phyloP scores from a whole-genome alignment of 2,888 invertebrate genomes.

The Andricus quercusramuli region DNA sequence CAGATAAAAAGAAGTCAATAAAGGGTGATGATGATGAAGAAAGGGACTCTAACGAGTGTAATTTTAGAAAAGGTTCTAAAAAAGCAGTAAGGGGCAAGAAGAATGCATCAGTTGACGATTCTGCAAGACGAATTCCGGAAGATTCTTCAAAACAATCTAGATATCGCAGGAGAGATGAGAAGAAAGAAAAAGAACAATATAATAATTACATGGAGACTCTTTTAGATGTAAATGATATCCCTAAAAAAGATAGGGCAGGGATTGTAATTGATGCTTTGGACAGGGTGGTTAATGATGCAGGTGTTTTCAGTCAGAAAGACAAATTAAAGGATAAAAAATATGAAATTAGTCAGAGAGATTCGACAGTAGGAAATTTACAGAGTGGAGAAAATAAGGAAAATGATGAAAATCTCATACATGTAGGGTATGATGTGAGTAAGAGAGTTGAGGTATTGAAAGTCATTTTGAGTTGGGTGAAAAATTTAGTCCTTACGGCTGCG shows the following conservation, averaged over 20 bases:
- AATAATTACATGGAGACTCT: conserved; percentile 40
- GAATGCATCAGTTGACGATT: background rate
- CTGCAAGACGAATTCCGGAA: conserved; percentile 3
- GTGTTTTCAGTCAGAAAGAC: background rate
- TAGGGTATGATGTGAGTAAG: background rate
- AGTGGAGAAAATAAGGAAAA: background rate
- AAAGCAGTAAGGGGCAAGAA: background rate
- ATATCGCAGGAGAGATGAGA: conserved; percentile 1
- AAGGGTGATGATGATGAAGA: background rate
- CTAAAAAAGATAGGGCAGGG: conserved; percentile 51
- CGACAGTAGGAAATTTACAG: background rate
- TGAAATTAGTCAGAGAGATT: background rate
- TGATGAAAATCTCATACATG: background rate
- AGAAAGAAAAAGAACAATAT: conserved; percentile 42
- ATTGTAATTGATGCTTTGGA: conserved; percentile 54
- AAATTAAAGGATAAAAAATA: background rate
- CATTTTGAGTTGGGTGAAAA: conserved; percentile 57
- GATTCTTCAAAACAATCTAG: conserved; percentile 19
- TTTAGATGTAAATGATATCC: conserved; percentile 51
- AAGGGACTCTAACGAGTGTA: background rate
- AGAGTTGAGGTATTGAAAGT: conserved; percentile 51
- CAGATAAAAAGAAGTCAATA: background rate
- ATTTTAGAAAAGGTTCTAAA: background rate
- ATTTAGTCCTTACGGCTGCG: conserved; percentile 42
- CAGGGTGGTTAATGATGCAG: conserved; percentile 39